Evolutionary conservation across 2,113 vertebrate species (phyloP), one percentile per base, ranked within the genome.

Genomic region (Balaenoptera acutorostrata): DNA sequence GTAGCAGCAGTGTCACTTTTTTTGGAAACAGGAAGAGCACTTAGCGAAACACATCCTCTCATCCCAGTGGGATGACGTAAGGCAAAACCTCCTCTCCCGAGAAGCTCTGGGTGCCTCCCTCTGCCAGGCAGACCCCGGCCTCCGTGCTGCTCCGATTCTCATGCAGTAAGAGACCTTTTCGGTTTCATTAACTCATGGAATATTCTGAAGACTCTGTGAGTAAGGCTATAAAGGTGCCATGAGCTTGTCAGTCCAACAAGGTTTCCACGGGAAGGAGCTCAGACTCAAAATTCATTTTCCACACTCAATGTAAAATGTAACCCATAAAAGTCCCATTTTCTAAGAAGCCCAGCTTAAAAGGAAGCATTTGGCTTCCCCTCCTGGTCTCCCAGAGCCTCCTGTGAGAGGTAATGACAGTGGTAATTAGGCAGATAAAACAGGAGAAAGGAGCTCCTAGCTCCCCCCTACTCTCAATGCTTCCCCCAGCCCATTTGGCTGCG

Each of bases 201-300:
- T 98, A 98, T 98, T 98, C 98, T 98, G 98, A 98, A 98, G 98
- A 98, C 97, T 98, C 98, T 97, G 98, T 6, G 95, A 95, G 72
- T 99, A 99, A 99, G 98, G 98, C 98, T 98, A 98, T 98, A 69
- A 97, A 98, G 97, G 98, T 98, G 98, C 94, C 97, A 81, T 95
- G 97, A 98, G 97, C 97, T 97, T 98, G 94, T 98, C 98, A 95
- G 97, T 98, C 97, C 96, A 97, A 98, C 97, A 97, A 97, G 97
- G 96, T 97, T 98, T 97, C 96, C 97, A 97, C 44, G 10, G 98
- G 92, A 97, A 98, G 93, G 89, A 98, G 97, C 97, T 98, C 96
- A 95, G 93, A 95, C 98, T 97, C 1, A 0, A 97, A 97, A 97
- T 95, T 97, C 97, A 98, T 97, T 97, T 98, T 97, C 98, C 98